Evolutionary conservation across 92 coral and sea anemone genomes (phyloP).

Genomic region (Paramuricea clavata): DNA sequence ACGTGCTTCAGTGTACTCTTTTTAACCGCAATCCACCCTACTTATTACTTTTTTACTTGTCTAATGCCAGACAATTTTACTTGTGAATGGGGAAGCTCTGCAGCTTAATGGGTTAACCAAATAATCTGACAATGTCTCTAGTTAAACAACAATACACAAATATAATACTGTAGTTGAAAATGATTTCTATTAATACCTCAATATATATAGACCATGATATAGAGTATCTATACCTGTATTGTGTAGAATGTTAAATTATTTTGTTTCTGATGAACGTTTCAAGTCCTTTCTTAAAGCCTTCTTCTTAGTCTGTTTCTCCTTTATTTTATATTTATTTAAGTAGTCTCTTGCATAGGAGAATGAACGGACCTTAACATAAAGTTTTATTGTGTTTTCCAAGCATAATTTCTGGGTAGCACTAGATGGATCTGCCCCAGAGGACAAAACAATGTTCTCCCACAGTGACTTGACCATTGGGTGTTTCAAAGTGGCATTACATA

Average conservation of each 20-base stretch:
- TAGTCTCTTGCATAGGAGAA: slow-evolving; percentile 4
- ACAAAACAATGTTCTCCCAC: neutral
- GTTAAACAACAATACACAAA: neutral
- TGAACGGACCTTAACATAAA: neutral
- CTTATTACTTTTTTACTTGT: no score
- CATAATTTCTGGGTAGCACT: slow-evolving; percentile 9
- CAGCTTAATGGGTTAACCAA: no score
- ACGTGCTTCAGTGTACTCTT: no score
- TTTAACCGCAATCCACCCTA: no score
- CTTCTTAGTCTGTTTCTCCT: neutral
- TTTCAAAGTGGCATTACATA: neutral
- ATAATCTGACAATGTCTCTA: neutral
- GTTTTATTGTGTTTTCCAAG: slow-evolving; percentile 7
- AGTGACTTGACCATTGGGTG: neutral
- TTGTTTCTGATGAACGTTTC: neutral
- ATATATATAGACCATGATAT: neutral
- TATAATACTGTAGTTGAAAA: no score
- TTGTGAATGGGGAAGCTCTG: no score
- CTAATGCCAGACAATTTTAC: no score
- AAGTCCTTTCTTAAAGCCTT: slow-evolving; percentile 1
- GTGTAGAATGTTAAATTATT: neutral
- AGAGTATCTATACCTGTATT: neutral
- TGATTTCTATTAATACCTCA: neutral
- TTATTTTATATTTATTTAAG: slow-evolving; percentile 4
- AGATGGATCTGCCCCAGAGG: neutral